Conservation (phyloP, 1,140 invertebrate genomes). For the Pogonus chalceus region DNA sequence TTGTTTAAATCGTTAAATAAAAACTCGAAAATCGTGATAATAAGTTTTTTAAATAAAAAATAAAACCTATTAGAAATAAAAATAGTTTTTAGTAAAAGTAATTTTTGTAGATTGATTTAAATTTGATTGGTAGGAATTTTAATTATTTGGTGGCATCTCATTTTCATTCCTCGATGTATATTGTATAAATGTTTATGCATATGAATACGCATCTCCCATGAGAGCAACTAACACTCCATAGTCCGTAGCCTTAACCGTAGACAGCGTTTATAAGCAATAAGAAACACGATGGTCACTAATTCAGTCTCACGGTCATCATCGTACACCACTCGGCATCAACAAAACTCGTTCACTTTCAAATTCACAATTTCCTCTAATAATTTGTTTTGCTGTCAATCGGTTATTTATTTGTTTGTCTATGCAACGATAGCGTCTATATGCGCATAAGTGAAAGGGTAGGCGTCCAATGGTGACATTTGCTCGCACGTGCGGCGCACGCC, state of each 20-base stretch:
- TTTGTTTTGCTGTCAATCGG: background rate
- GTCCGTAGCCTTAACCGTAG: background rate
- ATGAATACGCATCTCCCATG: no score
- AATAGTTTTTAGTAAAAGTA: no score
- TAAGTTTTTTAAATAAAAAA: no score
- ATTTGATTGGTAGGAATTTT: no score
- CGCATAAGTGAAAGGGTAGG: constrained; percentile 7
- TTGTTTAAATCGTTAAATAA: no score
- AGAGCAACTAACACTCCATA: no score
- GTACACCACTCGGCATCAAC: background rate
- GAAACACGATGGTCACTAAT: background rate
- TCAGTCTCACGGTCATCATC: background rate
- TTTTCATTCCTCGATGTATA: no score
- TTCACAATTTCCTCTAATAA: background rate
- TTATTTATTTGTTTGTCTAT: constrained; percentile 11
- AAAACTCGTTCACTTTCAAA: background rate
- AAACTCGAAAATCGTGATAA: no score
- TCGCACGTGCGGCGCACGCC: constrained; percentile 16
- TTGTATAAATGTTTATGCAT: no score
- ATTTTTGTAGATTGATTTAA: no score
- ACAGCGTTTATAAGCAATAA: background rate
- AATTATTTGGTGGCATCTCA: no score
- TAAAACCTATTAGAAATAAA: no score
- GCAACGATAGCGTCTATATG: background rate
- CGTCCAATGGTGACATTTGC: constrained; percentile 14